Base-by-base conservation (phyloP, 1,140 invertebrate species). In the Monochamus saltuarius region DNA sequence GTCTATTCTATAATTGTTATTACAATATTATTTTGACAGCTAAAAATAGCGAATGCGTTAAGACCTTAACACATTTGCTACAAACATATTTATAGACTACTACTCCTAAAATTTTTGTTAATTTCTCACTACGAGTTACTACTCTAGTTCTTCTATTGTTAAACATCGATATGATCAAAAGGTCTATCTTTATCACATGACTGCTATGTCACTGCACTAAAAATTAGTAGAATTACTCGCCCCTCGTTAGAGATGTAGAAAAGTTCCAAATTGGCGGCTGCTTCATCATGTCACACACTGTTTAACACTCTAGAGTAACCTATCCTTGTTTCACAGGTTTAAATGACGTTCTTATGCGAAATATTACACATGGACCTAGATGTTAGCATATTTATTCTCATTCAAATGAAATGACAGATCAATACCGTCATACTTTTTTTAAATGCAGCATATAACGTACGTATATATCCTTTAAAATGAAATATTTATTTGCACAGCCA, bases 191-290 rank as follows among this genome's bases (percentile, higher is more conserved):
- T 62, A 69, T 69, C 72, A 73, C 69, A 72, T 73, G 68, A 74
- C 72, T 74, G 45, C 69, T 71, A 71, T 61, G 58, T 62, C 62
- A 67, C 64, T 65, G 61, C 59, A 64, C 62, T 68, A 70, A 61
- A 65, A 46, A 42, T 58, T 69, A 71, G 68, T 69, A 71, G 64
- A 66, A 64, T 74, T 74, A 74, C 73, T 74, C 73, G 71, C 73
- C 73, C 71, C 66, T 72, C 61, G 61, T 64, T 62, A 56, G 17
- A 56, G 70, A 54, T 69, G 72, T 67, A 62, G 71, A 40, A 60
- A 64, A 57, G 43, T 56, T 70, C 67, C 71, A 70, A 65, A 14
- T 52, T 61, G 62, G 59, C 59, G 54, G 64, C 68, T 60, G 50
- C 66, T 72, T 72, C 68, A 52, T 63, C 59, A 59, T 47, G 52